A percentile compares a stretch with the other conserved stretches of the same genome.
These are phyloP conservation scores for Merluccius polli DNA, from an alignment of 2,797 vertebrate genomes.

Conservation along the genomic window DNA sequence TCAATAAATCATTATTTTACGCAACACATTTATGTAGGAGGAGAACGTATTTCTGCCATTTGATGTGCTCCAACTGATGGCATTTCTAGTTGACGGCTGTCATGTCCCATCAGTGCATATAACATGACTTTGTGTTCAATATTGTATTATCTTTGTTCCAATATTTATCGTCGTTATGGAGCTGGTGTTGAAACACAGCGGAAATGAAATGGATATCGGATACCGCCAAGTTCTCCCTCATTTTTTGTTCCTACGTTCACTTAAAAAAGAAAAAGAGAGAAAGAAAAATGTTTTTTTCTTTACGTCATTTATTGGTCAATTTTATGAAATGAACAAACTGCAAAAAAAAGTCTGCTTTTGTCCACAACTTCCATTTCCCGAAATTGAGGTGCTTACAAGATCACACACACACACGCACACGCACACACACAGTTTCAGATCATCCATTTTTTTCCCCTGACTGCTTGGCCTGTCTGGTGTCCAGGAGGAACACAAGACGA, in stretches of 20 bases:
- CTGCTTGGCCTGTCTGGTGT: too few relatives aligned
- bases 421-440: neutral
- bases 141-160: neutral
- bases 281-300: too few relatives aligned
- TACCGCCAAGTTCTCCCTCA: too few relatives aligned
- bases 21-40: neutral
- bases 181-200: too few relatives aligned
- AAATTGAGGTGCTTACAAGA: too few relatives aligned
- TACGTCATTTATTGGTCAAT: too few relatives aligned
- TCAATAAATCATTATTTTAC: neutral
- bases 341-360: neutral
- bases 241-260: too few relatives aligned
- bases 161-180: neutral
- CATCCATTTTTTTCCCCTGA: too few relatives aligned
- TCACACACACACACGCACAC: neutral
- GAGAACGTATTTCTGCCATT: neutral
- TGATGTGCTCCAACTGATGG: neutral
- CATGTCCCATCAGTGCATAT: neutral
- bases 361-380: neutral
- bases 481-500: neutral
- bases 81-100: neutral
- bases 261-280: too few relatives aligned
- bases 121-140: neutral
- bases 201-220: too few relatives aligned
- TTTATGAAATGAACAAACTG: too few relatives aligned